Conservation (phyloP, 2,888 invertebrate species). For the Megamerina dolium region DNA sequence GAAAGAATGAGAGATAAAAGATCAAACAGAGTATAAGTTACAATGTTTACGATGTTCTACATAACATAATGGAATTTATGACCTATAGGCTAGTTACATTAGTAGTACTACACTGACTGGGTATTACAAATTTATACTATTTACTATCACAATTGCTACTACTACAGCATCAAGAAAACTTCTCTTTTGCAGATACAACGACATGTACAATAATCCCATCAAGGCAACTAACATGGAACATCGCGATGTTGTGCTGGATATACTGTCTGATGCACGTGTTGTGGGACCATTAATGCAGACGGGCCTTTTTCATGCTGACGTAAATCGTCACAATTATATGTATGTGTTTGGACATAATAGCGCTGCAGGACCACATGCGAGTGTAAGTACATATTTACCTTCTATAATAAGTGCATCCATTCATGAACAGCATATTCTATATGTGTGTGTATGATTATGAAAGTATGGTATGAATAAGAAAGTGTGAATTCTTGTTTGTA, state of each 20-base stretch:
- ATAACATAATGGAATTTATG: no score
- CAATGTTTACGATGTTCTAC: no score
- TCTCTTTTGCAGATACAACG: slow-evolving; percentile 54
- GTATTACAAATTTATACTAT: neutral
- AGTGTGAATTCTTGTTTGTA: no score
- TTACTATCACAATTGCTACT: neutral
- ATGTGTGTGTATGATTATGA: no score
- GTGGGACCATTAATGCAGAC: slow-evolving; percentile 74
- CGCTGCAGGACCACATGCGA: slow-evolving; percentile 68
- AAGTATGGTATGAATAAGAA: no score
- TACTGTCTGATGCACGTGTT: slow-evolving; percentile 83
- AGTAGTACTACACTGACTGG: no score
- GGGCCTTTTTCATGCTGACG: slow-evolving; percentile 68
- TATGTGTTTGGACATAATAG: slow-evolving; percentile 85
- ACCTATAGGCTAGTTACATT: no score
- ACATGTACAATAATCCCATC: slow-evolving; percentile 55
- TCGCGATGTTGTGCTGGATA: slow-evolving; percentile 76
- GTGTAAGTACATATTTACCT: slow-evolving; percentile 65
- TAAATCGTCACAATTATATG: slow-evolving; percentile 75
- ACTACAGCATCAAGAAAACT: neutral
- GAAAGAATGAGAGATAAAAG: no score
- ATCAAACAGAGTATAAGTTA: no score
- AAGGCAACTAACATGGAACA: slow-evolving; percentile 54
- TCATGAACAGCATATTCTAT: no score
- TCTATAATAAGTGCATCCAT: no score